Evolutionary conservation across 2,797 vertebrate genomes (phyloP).

Genomic region (Podargus strigoides): DNA sequence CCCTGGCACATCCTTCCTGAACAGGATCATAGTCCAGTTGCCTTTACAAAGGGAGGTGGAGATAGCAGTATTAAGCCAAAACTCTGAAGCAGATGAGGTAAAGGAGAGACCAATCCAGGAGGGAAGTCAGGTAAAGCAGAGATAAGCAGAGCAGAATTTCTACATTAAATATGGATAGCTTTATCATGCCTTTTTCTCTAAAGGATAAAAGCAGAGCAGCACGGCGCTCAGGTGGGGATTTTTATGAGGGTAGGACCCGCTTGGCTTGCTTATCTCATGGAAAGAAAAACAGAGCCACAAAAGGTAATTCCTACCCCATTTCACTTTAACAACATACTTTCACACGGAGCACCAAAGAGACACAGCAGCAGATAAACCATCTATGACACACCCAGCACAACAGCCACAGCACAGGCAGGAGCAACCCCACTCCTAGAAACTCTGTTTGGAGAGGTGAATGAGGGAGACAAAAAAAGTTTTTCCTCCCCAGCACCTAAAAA

Average conservation of each 20-base stretch:
- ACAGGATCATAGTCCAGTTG: neutral
- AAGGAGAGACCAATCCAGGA: neutral
- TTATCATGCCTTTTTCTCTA: neutral
- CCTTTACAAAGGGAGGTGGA: neutral
- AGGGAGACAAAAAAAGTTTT: neutral
- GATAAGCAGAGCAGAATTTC: neutral
- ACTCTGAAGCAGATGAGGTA: slow-evolving; percentile 24
- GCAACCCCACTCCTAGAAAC: neutral
- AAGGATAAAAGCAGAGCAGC: neutral
- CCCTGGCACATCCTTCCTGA: neutral
- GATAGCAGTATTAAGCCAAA: slow-evolving; percentile 6
- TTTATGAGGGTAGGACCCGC: neutral
- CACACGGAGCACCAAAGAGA: neutral
- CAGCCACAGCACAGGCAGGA: neutral
- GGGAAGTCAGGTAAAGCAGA: neutral
- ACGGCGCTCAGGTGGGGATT: neutral
- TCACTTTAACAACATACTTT: neutral
- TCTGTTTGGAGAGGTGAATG: accelerated
- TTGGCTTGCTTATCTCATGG: neutral
- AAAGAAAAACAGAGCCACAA: neutral
- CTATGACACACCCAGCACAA: neutral
- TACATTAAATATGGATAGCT: slow-evolving; percentile 9
- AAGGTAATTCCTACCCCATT: neutral
- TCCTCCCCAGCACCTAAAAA: neutral
- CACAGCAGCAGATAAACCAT: neutral